phyloP scores from a whole-genome alignment of 2,113 vertebrate species.

The Salminus brasiliensis region DNA sequence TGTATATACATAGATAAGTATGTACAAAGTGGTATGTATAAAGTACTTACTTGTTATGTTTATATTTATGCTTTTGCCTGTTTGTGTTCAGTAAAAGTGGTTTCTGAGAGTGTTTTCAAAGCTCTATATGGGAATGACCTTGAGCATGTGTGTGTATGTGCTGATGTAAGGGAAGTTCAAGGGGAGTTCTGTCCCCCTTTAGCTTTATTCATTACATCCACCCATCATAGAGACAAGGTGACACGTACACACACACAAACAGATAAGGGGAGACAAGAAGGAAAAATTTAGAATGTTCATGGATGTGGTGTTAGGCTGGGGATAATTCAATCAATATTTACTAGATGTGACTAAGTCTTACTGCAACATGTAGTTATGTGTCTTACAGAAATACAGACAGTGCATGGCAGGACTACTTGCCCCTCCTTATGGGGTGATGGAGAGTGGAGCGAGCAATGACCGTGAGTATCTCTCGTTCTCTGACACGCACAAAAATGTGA shows the following conservation, averaged over 20 bases:
- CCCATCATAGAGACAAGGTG: conserved; percentile 12
- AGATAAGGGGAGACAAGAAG: neutral
- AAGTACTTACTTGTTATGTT: no score
- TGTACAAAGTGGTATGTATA: no score
- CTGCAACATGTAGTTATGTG: conserved; percentile 29
- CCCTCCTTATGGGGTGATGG: conserved; percentile 98
- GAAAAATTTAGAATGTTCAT: conserved; percentile 28
- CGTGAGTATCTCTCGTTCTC: conserved; percentile 77
- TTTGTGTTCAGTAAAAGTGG: no score
- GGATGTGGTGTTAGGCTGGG: no score
- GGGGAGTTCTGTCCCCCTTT: neutral
- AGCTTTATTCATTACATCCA: neutral
- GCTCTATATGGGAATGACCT: neutral
- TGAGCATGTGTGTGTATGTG: neutral
- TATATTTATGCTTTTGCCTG: neutral
- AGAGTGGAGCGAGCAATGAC: conserved; percentile 94
- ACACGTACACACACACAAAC: neutral
- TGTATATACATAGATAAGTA: no score
- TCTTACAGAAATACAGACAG: conserved; percentile 93
- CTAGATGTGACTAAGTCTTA: neutral
- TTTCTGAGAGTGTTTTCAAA: no score
- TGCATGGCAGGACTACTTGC: conserved; percentile 96
- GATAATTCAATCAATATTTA: neutral
- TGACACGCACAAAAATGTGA: neutral
- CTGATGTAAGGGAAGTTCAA: neutral